Conservation (phyloP, 2,113 vertebrate species). For the Lophochroa leadbeateri region DNA sequence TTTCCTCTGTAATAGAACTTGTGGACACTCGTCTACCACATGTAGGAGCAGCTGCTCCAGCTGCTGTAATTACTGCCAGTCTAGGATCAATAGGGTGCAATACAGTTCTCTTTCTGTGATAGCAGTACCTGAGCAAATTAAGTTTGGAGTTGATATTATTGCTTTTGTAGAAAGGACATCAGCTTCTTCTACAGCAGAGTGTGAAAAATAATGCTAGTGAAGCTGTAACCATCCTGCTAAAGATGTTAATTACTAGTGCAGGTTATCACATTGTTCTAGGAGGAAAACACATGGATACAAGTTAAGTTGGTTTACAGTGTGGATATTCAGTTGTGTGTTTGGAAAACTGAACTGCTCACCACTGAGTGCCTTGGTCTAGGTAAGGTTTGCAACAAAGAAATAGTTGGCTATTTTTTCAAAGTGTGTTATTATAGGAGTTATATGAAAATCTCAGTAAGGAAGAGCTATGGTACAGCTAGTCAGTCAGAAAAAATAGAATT, state of each 20-base stretch:
- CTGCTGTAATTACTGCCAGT: background rate
- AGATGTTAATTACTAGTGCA: background rate
- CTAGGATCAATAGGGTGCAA: background rate
- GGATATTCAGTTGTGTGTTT: background rate
- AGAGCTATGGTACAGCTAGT: background rate
- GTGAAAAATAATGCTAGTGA: background rate
- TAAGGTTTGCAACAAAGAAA: background rate
- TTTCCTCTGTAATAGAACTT: background rate
- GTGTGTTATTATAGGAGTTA: background rate
- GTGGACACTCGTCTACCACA: background rate
- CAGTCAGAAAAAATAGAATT: background rate
- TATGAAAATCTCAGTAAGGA: background rate
- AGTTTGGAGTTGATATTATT: background rate
- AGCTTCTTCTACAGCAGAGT: background rate
- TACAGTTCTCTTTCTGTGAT: background rate
- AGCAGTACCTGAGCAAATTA: background rate
- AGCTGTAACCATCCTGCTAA: background rate
- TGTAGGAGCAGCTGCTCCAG: background rate
- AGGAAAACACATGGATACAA: background rate
- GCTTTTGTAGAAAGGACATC: background rate
- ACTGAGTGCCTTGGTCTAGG: background rate
- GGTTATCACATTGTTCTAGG: background rate
- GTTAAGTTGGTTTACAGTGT: background rate
- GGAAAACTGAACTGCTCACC: background rate
- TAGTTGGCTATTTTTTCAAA: background rate